Base-by-base conservation (phyloP, 2,888 invertebrate species). In the Cephus sareptanus region DNA sequence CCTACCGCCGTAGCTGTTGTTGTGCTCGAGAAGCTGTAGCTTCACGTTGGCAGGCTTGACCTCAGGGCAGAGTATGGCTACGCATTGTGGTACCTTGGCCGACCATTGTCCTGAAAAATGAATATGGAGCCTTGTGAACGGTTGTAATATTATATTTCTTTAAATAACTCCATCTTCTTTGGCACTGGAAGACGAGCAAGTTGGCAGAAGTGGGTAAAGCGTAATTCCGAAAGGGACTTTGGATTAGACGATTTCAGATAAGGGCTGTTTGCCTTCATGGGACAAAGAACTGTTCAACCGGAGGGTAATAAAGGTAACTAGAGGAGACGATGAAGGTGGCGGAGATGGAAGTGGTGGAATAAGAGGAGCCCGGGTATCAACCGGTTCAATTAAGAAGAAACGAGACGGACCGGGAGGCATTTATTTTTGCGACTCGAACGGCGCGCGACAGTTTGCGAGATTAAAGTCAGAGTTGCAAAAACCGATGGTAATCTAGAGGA, bases 1-100 rank as follows among this genome's bases (percentile, higher is more conserved):
- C 76, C 95, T 94, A 11, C 96, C 96, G 76, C 96, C 96, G 87
- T 95, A 96, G 85, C 95, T 96, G 80, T 96, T 95, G 92, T 97
- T 97, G 91, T 96, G 94, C 87, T 96, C 96, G 80, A 96, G 93
- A 82, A 97, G 92, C 87, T 94, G 95, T 74, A 97, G 93, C 89
- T 96, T 95, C 0, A 95, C 94, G 85, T 96, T 96, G 73, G 94
- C 92, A 11, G 95, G 92, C 78, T 94, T 94, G 81, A 97, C 92
- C 75, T 94, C 92, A 0, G 96, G 96, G 90, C 97, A 97, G 84
- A 95, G 94, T n/a, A 97, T 96, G 83, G 95, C 94, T 88, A 94
- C 94, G 91, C 97, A 97, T 73, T 92, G 93, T 15, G 97, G 97
- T 79, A 95, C 93, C 31, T 93, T 92, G 13, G 95, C 93, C 76